Evolutionary conservation across 2,888 invertebrate genomes (phyloP), one percentile per base, ranked within the genome.

Genomic region (Cantharis flavilabris): DNA sequence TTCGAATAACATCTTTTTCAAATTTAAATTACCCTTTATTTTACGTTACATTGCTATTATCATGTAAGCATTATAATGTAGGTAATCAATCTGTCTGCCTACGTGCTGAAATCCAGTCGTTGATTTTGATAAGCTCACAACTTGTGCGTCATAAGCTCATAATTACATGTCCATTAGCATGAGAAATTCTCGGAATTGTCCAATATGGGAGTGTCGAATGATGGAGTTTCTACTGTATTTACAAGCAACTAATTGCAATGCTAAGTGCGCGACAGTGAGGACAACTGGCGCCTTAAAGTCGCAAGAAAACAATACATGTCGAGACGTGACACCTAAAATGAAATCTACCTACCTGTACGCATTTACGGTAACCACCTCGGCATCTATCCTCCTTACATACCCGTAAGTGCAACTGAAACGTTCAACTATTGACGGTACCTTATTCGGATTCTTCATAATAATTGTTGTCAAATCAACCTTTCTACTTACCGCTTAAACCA

Each of bases 201-300:
- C n/a, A n/a, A n/a, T n/a, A n/a, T n/a, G n/a, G n/a, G n/a, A n/a
- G n/a, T n/a, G n/a, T n/a, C n/a, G n/a, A n/a, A n/a, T n/a, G n/a
- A n/a, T n/a, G n/a, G n/a, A n/a, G n/a, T n/a, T n/a, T n/a, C n/a
- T n/a, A n/a, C n/a, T n/a, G n/a, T n/a, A 82, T 83, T 83, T 82
- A 83, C 81, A 81, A 81, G 83, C 81, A 86, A 83, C 84, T 86
- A 86, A 86, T 87, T 87, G 85, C 84, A 85, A 87, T 87, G 86
- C 87, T 82, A 86, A 86, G 84, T 86, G 83, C 85, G 85, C 85
- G 84, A 83, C 85, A 83, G 85, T 82, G 85, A 86, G 85, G 86
- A 86, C 82, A 81, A 82, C 84, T 86, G 87, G 87, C 86, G 87
- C 87, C 87, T 85, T 79, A 71, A 71, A 82, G 86, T 85, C 87